A percentile compares a stretch with the other conserved stretches of the same genome.
These are phyloP conservation scores for Mesodorylaimus sp. DNA, from an alignment of 2,888 invertebrate genomes.

Conservation along the genomic window DNA sequence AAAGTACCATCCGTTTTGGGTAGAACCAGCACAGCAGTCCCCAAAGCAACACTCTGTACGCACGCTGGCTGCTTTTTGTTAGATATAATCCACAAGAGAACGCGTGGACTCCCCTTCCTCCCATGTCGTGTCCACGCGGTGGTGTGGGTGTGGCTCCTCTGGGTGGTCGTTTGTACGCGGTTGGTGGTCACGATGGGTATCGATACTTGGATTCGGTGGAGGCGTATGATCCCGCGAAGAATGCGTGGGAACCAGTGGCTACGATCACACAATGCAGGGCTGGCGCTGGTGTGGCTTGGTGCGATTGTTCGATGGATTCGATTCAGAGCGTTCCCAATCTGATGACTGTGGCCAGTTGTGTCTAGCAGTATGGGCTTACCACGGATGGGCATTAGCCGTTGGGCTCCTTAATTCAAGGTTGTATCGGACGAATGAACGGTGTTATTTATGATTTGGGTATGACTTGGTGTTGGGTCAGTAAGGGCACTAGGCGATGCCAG, in stretches of 20 bases:
- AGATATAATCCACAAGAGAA: slow-evolving; percentile 7
- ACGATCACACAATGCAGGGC: slow-evolving; percentile 32
- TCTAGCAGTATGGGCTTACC: no score
- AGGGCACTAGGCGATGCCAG: no score
- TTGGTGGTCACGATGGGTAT: slow-evolving; percentile 28
- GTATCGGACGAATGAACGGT: no score
- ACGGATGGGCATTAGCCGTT: no score
- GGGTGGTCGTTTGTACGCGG: slow-evolving; percentile 29
- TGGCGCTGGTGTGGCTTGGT: slow-evolving; percentile 32
- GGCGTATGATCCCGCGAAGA: slow-evolving; percentile 21
- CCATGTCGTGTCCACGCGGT: slow-evolving; percentile 23
- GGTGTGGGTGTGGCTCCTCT: slow-evolving; percentile 31
- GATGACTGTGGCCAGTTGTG: slow-evolving; percentile 8
- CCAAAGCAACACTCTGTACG: no score
- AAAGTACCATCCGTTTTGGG: no score
- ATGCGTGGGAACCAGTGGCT: slow-evolving; percentile 30
- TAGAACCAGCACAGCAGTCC: no score
- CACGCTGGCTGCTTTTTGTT: slow-evolving; percentile 12
- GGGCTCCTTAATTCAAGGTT: no score
- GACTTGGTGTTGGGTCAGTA: no score
- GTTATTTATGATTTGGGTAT: no score
- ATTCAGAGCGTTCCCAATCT: not conserved
- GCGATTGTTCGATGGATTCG: slow-evolving; percentile 15
- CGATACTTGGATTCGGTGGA: slow-evolving; percentile 20
- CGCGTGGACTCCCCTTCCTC: slow-evolving; percentile 4